Conservation (phyloP, 2,113 vertebrate species). For the Geococcyx californianus region DNA sequence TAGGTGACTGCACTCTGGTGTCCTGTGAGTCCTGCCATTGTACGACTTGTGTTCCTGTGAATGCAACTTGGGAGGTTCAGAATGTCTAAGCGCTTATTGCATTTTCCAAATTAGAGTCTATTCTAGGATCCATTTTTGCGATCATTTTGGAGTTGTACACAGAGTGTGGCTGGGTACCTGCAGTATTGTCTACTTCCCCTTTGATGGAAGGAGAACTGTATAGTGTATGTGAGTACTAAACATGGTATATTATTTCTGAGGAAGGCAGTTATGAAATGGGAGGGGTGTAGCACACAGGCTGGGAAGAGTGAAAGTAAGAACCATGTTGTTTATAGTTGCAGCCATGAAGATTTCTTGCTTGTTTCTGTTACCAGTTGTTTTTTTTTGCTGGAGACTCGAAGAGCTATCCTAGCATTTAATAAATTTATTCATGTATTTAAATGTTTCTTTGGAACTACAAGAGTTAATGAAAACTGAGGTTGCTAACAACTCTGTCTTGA, state of each 20-base stretch:
- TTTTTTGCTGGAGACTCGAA: neutral
- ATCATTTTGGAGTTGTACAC: neutral
- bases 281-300: neutral
- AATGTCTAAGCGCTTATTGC: neutral
- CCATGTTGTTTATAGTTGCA: neutral
- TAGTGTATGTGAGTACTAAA: neutral
- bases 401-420: neutral
- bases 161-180: neutral
- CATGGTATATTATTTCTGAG: neutral
- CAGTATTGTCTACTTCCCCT: neutral
- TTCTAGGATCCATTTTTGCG: neutral
- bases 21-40: neutral
- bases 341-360: neutral
- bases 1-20: neutral
- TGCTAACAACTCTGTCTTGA: neutral
- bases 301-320: neutral
- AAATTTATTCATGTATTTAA: neutral
- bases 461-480: neutral
- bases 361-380: neutral
- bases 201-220: neutral
- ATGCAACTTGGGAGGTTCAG: fast-evolving
- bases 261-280: neutral
- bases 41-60: neutral
- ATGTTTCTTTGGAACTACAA: neutral
- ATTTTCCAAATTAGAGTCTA: neutral